Conservation (phyloP, 64 coral and sea anemone species). For the Catalaphyllia jardinei region DNA sequence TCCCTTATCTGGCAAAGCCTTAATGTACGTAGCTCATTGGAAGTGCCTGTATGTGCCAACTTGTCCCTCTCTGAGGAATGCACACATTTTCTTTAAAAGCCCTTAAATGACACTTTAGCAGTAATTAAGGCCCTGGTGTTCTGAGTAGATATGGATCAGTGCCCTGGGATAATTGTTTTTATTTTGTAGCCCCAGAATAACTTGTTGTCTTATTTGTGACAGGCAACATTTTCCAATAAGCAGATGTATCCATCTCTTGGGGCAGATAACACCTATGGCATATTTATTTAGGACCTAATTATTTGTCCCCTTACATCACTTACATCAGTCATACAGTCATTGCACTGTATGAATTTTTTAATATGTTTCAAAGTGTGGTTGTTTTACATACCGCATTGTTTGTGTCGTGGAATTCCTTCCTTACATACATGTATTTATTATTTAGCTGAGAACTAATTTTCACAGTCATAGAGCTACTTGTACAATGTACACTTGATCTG, state of each 20-base stretch:
- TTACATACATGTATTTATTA: too few species aligned
- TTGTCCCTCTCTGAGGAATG: not conserved
- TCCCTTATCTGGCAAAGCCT: too few species aligned
- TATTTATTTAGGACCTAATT: not conserved
- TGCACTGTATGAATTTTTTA: too few species aligned
- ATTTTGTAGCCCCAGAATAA: not conserved
- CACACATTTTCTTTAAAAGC: too few species aligned
- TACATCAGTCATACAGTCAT: not conserved
- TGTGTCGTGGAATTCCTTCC: too few species aligned
- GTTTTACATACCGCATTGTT: too few species aligned
- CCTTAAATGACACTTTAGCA: not conserved
- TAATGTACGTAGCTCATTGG: not conserved
- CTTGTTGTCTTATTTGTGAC: constrained; percentile 9
- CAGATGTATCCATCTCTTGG: not conserved
- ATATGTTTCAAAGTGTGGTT: too few species aligned
- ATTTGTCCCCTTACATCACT: not conserved
- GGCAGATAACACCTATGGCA: not conserved
- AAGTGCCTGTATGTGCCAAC: not conserved
- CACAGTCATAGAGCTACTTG: too few species aligned
- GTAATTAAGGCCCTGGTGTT: not conserved
- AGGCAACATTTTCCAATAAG: not conserved
- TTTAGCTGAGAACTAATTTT: too few species aligned
- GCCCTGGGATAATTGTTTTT: not conserved
- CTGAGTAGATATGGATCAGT: constrained; percentile 1
- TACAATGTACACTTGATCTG: too few species aligned